Base-by-base conservation (phyloP, 2,888 invertebrate species). In the Chloroclysta siterata region DNA sequence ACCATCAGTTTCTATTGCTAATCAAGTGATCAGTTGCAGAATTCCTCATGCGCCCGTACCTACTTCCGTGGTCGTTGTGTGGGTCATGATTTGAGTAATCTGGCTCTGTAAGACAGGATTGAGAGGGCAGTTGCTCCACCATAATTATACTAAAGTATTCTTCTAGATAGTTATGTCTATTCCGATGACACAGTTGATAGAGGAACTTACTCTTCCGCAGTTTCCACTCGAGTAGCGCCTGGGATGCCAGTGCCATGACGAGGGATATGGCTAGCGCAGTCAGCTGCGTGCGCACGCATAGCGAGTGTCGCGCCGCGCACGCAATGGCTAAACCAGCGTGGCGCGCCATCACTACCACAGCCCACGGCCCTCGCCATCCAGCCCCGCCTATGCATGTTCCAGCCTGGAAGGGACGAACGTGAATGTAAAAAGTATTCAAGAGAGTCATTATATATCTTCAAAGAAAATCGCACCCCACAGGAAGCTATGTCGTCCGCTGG, bases 291-390 rank as follows among this genome's bases (percentile, higher is more conserved):
- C 93, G 76, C 76, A 90, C 87, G 75, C 96, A 96, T 50, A 96
- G 88, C 54, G 94, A 81, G 57, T 94, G 94, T 44, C 96, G 95
- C 48, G 95, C 94, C 0, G 91, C 92, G 75, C 96, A 95, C 8
- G 95, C 95, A 0, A 95, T 79, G 8, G 95, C 94, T 63, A 95
- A 82, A 1, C 96, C 96, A 0, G 83, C 81, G 81, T 92, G 90
- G 0, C 92, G 86, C 53, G 89, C 84, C 39, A 82, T 79, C 61
- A 90, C 76, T 55, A 84, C 94, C 75, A 83, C 93, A 83, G 79
- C 94, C 94, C 85, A 95, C 77, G 87, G 94, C 69, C 80, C 94
- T 77, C 76, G 95, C 95, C 84, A 95, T 83, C 95, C 88, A 71
- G 94, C 78, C 71, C 94, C 82, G 80, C 92, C 91, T 53, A 91